Evolutionary conservation across 2,888 invertebrate species (phyloP), one percentile per base, ranked within the genome.

Genomic region (Fragum whitleyi): DNA sequence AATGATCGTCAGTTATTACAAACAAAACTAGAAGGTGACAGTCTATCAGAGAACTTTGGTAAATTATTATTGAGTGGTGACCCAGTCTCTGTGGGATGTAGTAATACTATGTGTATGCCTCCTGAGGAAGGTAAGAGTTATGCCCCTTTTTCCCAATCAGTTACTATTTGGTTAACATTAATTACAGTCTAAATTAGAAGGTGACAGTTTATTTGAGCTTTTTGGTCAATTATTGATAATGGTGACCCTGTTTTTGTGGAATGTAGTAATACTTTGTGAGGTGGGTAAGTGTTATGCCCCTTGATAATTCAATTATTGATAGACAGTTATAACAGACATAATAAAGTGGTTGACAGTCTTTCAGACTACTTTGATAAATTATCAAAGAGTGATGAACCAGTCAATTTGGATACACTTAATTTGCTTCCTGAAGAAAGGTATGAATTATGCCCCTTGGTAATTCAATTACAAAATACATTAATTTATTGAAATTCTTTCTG

Each of bases 241-340:
- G 90, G 89, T n/a, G 89, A 91, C 62, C 79, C 83, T 61, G 86
- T 89, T 42, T 78, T 82, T 47, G 32, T 89, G 39, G 87, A 87
- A 29, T 85, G 88, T 73, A 86, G 82, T 42, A 77, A 80, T 51
- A 70, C 72, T 86, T 5, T 88, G 86, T 16, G 78, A 86, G 67
- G 79, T 87, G 86, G 89, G 90, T 89, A 75, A 79, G 59, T 21
- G n/a, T 39, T 39, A 39, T 39, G 39, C 39, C 39, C 39, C 39
- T 39, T 39, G 3, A 47, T 47, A 14, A 14, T 47, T 14, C 9
- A 36, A 9, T 6, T 36, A 36, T 36, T 9, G 32, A 36, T n/a
- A 9, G 32, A 6, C 32, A 36, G 9, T 36, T 36, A 36, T 6
- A 36, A 36, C 32, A 36, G 32, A 36, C 32, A n/a, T n/a, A n/a